Base-by-base conservation (phyloP, 2,888 invertebrate species). In the Caenorhabditis plicata region DNA sequence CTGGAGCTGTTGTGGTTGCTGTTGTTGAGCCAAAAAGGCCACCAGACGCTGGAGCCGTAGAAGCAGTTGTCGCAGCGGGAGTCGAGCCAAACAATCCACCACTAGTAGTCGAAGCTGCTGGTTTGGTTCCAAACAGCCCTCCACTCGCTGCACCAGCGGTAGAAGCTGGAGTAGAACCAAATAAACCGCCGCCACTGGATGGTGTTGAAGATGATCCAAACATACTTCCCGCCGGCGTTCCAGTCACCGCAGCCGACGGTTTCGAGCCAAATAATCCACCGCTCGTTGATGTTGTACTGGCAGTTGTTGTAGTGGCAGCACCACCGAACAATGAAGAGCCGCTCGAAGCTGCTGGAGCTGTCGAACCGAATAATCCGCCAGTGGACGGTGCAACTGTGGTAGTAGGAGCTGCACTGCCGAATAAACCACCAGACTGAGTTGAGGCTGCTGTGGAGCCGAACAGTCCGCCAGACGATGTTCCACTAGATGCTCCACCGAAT, bases 171-270 rank as follows among this genome's bases (percentile, higher is more conserved):
- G 33, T 9, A 15, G 39, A 13, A 11, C 39, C 39, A n/a, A 39
- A 39, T n/a, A 39, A 23, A 22, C 39, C 20, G 9, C 22, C 23
- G 4, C 20, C 39, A 20, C 9, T 39, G 13, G 39, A 4, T 39
- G 33, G n/a, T 9, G 39, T 32, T 11, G 20, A 40, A 4, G 41
- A 11, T 9, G 48, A 49, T 3, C 49, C 50, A 35, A 49, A 49
- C 17, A 49, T 17, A 3, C 35, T 27, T 17, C 42, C 27, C 5
- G 48, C 11, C 7, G 39, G 17, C n/a, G 47, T 11, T 29, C 45
- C 33, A 23, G 43, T 9, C 17, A 31, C 29, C 15, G 44, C 4
- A 33, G 48, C 26, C 13, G 49, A 4, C 3, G 41, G n/a, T 13
- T 41, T 29, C 13, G 31, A 9, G 31, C 31, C 31, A 13, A 29